Base-by-base conservation (phyloP, 2,797 vertebrate species). In the Neosilurus hyrtlii region DNA sequence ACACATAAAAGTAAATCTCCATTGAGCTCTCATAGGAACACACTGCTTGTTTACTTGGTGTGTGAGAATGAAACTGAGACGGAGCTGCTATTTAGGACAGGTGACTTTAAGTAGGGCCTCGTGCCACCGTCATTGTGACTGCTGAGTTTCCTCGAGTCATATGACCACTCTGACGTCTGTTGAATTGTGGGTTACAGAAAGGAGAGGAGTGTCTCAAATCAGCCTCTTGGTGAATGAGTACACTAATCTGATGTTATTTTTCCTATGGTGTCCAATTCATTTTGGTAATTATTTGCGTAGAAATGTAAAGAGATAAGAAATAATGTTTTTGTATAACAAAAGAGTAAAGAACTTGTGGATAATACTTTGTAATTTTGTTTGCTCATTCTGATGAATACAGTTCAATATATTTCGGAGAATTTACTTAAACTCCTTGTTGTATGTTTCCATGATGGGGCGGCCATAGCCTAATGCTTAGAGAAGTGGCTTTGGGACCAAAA, bases 71-170 rank as follows among this genome's bases (percentile, higher is more conserved):
- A 78, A 78, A 63, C 75, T 51, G n/a, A 78, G 59, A 78, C 75
- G 37, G 43, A 59, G 3, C 11, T 68, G 76, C 70, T 71, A 80
- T 86, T 80, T 86, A 74, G 65, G 16, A 51, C 66, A n/a, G 70
- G 84, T 52, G 68, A 85, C 80, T 89, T 86, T 43, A 88, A 90
- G 89, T 86, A 87, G 84, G 73, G 56, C 85, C 82, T 77, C 8
- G 37, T 24, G 59, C 35, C 14, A 81, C 84, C 51, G 65, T 73
- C 82, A 85, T 75, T 82, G 68, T 89, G 89, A 90, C 88, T 68
- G 79, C 71, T 71, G 54, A 15, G 74, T 89, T 88, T 82, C 56
- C 85, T 81, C 65, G 51, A 24, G 87, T 90, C 88, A 84, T 87
- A 86, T 89, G 89, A 89, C 83, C 54, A 37, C 30, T 61, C 52